A percentile compares a stretch with the other conserved stretches of the same genome.
Conservation (phyloP, 1,140 invertebrate genomes). For the Mercenaria mercenaria region DNA sequence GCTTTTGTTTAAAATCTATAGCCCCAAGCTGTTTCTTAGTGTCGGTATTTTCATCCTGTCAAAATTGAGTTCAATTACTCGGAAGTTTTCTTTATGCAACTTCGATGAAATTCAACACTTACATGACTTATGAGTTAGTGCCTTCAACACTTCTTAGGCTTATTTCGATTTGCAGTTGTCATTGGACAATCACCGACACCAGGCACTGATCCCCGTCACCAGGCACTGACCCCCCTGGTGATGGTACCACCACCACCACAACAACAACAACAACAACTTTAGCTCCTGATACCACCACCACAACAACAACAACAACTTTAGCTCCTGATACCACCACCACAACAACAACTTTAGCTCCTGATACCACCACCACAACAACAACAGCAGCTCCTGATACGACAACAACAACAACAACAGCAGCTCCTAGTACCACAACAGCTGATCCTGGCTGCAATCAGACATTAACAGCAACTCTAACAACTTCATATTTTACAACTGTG, state of each 20-base stretch:
- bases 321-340: neutral
- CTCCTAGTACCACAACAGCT: neutral
- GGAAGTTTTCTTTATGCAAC: too few relatives aligned
- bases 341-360: neutral
- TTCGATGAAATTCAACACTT: too few relatives aligned
- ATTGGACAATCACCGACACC: too few relatives aligned
- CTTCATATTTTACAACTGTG: neutral
- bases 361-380: neutral
- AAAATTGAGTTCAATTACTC: too few relatives aligned
- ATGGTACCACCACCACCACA: neutral
- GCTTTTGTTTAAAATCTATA: too few relatives aligned
- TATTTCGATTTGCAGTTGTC: too few relatives aligned
- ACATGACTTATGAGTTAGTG: too few relatives aligned
- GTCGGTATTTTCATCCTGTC: too few relatives aligned
- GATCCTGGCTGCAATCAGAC: neutral
- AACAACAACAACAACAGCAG: neutral
- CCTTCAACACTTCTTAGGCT: too few relatives aligned
- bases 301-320: neutral
- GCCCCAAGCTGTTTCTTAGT: too few relatives aligned
- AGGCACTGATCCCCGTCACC: too few relatives aligned
- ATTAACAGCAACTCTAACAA: neutral
- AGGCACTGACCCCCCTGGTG: neutral
- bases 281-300: neutral
- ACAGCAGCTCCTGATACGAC: neutral
- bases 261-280: neutral